These are phyloP conservation scores for Xiphophorus couchianus DNA, from an alignment of 2,113 vertebrate genomes.

Conservation along the genomic window DNA sequence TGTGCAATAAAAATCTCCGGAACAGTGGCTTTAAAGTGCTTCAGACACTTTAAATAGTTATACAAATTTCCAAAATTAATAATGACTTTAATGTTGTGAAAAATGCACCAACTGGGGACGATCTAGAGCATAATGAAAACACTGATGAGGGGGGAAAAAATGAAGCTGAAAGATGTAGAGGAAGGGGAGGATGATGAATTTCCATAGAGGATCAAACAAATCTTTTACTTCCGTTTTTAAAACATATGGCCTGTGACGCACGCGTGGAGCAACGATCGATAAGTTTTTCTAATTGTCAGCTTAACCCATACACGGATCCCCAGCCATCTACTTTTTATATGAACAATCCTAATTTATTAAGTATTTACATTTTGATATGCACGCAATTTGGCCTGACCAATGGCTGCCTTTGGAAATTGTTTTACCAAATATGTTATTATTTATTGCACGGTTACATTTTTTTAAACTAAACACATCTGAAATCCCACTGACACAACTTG, in stretches of 20 bases:
- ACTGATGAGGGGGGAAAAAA: background rate
- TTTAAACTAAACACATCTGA: background rate
- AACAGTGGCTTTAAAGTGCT: constrained; percentile 3
- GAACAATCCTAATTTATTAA: background rate
- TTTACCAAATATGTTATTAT: background rate
- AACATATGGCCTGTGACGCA: constrained; percentile 50
- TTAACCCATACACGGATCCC: background rate
- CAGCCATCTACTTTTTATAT: background rate
- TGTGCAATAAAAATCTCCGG: constrained; percentile 12
- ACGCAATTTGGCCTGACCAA: background rate
- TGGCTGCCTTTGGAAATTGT: background rate
- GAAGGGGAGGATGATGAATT: constrained; percentile 44
- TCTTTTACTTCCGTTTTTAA: constrained; percentile 45
- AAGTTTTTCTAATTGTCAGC: constrained; percentile 18
- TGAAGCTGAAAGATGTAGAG: background rate
- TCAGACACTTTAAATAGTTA: background rate
- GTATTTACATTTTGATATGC: background rate
- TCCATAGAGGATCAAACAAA: constrained; percentile 56
- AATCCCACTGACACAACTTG: background rate
- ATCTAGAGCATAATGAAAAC: background rate
- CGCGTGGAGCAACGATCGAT: constrained; percentile 74
- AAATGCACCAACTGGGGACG: background rate
- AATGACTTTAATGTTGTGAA: background rate
- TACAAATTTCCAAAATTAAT: background rate
- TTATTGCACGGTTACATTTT: background rate